Evolutionary conservation across 2,797 vertebrate species (phyloP), one percentile per base, ranked within the genome.

Genomic region (Sparus aurata): DNA sequence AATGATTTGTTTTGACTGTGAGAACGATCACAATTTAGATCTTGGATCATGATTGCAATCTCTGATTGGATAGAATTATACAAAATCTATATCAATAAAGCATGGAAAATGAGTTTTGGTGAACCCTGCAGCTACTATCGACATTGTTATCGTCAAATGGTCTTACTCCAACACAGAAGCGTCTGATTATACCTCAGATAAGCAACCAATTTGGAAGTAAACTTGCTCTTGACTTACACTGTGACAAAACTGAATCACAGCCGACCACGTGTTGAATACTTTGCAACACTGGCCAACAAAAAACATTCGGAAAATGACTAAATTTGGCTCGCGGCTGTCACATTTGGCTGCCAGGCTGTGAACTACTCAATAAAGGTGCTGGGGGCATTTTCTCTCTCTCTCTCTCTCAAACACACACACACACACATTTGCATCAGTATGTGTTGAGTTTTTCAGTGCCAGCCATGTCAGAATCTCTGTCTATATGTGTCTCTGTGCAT

Each of bases 261-360:
- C 8, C 18, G 64, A 45, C 16, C 1, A 34, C 45, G 41, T 58
- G 54, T 27, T 66, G 55, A 62, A 70, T 62, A 66, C 57, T 73
- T 73, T 61, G 27, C 46, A 46, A n/a, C 65, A 25, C 23, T 18
- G 22, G 25, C 18, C 12, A 30, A 60, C 30, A 41, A 68, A 75
- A 69, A 23, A 12, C 76, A 59, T 73, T 75, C 38, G 50, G 12
- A 71, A 60, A 77, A 57, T 10, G 11, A 23, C 46, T 73, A 58
- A 67, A 75, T 82, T 47, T 86, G 69, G 69, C 79, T 73, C 71
- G 22, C 0, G 27, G 68, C 54, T 65, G 62, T 74, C 84, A 84
- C 54, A 62, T 73, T 53, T 47, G 55, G 57, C 76, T 77, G 58
- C 73, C 47, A 73, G 69, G 25, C 45, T 66, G 61, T 46, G 61